These are phyloP conservation scores for Festucalex cinctus DNA, from an alignment of 2,113 vertebrate species.

Conservation along the genomic window DNA sequence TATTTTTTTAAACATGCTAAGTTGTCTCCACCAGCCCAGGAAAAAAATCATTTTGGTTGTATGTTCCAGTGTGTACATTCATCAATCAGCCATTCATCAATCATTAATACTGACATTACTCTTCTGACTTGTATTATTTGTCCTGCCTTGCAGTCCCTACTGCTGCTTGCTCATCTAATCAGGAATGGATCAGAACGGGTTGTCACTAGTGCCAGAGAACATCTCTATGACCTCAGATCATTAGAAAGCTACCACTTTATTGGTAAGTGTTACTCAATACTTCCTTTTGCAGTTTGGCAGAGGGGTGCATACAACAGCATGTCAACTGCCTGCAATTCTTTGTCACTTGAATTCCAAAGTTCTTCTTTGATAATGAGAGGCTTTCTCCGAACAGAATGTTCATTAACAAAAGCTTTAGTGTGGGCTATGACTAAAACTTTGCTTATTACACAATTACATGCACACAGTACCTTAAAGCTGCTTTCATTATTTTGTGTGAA, in stretches of 20 bases:
- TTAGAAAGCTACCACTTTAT: conserved; percentile 98
- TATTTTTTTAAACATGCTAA: not conserved
- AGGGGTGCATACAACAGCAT: not conserved
- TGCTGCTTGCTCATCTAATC: conserved; percentile 95
- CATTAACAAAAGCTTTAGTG: conserved; percentile 80
- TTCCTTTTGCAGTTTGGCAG: conserved; percentile 48
- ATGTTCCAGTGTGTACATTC: not conserved
- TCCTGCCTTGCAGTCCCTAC: conserved; percentile 78
- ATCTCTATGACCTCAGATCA: conserved; percentile 97
- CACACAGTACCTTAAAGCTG: conserved; percentile 24
- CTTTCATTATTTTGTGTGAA: conserved; percentile 34
- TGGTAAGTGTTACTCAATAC: conserved; percentile 81
- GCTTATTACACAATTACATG: conserved; percentile 36
- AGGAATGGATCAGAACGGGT: conserved; percentile 97
- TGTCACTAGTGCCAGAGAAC: conserved; percentile 97
- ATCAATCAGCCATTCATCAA: too few species aligned
- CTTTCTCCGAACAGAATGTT: conserved; percentile 8
- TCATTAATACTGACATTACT: not conserved
- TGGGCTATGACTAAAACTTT: conserved; percentile 78
- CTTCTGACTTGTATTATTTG: not conserved
- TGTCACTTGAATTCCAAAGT: not conserved
- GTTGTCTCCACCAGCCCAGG: not conserved
- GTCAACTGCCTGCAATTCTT: not conserved
- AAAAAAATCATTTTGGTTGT: not conserved
- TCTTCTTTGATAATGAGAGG: conserved; percentile 9